phyloP scores from a whole-genome alignment of 2,797 vertebrate genomes.

The Merluccius polli region DNA sequence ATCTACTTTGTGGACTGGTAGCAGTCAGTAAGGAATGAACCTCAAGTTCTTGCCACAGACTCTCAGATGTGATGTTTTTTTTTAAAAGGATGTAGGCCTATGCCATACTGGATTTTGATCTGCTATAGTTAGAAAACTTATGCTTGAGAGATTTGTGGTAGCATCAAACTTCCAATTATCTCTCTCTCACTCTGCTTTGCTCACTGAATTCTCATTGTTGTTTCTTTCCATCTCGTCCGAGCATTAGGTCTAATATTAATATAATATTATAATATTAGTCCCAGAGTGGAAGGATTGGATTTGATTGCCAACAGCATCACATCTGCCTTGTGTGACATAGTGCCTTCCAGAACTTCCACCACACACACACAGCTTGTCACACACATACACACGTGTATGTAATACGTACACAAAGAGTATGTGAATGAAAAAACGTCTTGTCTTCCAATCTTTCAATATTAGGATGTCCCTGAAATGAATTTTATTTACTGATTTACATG shows the following conservation, averaged over 20 bases:
- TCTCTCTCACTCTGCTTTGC: background rate
- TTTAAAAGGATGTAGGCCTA: background rate
- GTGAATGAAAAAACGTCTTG: background rate
- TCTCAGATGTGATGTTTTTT: too few relatives aligned
- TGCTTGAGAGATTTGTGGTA: background rate
- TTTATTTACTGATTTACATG: background rate
- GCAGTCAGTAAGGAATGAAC: too few relatives aligned
- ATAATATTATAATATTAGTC: constrained; percentile 17
- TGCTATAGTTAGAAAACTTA: background rate
- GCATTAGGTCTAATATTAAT: background rate
- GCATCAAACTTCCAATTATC: background rate
- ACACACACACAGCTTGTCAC: constrained; percentile 11
- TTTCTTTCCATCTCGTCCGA: background rate
- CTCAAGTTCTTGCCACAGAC: too few relatives aligned
- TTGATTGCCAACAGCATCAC: constrained; percentile 49
- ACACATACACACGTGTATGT: background rate
- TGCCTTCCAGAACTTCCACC: constrained; percentile 49
- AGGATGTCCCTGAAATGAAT: background rate
- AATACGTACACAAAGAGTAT: background rate
- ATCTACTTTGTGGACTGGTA: too few relatives aligned
- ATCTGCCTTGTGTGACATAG: constrained; percentile 38
- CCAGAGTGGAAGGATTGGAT: constrained; percentile 49
- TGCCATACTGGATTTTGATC: background rate
- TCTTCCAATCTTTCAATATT: background rate
- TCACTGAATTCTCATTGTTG: background rate